Conservation (phyloP, 2,888 invertebrate species). For the Epirrita christyi region DNA sequence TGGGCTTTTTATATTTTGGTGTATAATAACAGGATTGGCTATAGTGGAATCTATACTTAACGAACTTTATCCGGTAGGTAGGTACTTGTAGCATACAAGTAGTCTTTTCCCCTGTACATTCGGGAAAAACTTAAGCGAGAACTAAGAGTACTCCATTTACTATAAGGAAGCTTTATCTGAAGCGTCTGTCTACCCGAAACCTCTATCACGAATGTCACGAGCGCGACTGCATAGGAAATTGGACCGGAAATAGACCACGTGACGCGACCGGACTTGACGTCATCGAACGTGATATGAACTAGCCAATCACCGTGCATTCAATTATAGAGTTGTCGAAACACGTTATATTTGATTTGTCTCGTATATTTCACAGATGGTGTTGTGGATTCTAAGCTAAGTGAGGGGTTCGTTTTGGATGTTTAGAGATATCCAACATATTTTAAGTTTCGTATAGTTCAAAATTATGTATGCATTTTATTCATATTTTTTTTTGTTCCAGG, state of each 20-base stretch:
- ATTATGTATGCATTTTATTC: neutral
- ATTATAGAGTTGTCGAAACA: constrained; percentile 57
- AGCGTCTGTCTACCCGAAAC: constrained; percentile 35
- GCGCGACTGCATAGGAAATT: constrained; percentile 70
- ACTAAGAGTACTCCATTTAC: no score
- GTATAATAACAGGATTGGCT: constrained; percentile 6
- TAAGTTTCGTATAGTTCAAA: no score
- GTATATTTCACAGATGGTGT: constrained; percentile 24
- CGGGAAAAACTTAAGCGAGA: no score
- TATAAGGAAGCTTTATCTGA: constrained; percentile 27
- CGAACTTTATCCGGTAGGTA: no score
- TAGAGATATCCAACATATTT: no score
- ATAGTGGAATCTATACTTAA: no score
- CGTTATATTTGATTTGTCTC: constrained; percentile 47
- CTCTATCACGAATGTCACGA: constrained; percentile 48
- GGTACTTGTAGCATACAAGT: no score
- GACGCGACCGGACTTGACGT: constrained; percentile 71
- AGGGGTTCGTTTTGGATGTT: neutral
- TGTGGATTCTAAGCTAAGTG: constrained; percentile 9
- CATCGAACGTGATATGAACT: constrained; percentile 71
- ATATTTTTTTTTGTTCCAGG: constrained; percentile 55
- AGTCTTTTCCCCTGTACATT: no score
- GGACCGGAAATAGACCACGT: constrained; percentile 77
- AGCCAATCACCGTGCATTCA: constrained; percentile 75
- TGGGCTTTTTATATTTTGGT: constrained; percentile 23